A percentile compares a stretch with the other conserved stretches of the same genome.
Evolutionary conservation across 2,113 vertebrate genomes (phyloP).

Genomic region (Cricetomys ansorgei): DNA sequence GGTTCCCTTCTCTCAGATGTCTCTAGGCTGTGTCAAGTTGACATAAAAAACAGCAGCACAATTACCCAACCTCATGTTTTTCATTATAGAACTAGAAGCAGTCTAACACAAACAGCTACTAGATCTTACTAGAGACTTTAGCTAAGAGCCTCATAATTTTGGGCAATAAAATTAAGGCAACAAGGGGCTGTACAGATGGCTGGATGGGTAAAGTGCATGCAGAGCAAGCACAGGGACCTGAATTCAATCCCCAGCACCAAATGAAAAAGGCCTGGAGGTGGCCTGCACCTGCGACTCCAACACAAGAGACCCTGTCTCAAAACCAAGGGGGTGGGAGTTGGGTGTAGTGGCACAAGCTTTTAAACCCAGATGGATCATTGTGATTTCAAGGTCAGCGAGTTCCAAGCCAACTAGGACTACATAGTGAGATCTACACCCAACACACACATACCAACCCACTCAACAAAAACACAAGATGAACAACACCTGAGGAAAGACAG

Average conservation of each 20-base stretch:
- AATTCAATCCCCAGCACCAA: neutral
- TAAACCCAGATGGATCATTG: no score
- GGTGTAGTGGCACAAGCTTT: neutral
- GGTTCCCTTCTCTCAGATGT: neutral
- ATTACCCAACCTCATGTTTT: neutral
- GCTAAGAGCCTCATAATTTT: neutral
- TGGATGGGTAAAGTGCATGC: neutral
- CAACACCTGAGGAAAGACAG: neutral
- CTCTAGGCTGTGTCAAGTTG: neutral
- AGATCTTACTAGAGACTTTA: neutral
- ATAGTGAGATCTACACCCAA: neutral
- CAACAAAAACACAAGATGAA: neutral
- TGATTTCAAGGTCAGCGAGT: neutral
- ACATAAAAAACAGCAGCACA: neutral
- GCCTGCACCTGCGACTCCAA: neutral
- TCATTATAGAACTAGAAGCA: neutral
- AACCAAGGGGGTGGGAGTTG: neutral
- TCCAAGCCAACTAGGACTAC: no score
- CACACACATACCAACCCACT: neutral
- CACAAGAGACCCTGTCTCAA: neutral
- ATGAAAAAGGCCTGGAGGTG: neutral
- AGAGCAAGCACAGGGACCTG: neutral
- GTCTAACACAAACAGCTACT: neutral
- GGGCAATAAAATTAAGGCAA: neutral
- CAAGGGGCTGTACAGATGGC: neutral